Percentiles rank a stretch among this genome's conserved stretches.
phyloP scores from a whole-genome alignment of 2,888 invertebrate genomes.

The Eurytoma californica region DNA sequence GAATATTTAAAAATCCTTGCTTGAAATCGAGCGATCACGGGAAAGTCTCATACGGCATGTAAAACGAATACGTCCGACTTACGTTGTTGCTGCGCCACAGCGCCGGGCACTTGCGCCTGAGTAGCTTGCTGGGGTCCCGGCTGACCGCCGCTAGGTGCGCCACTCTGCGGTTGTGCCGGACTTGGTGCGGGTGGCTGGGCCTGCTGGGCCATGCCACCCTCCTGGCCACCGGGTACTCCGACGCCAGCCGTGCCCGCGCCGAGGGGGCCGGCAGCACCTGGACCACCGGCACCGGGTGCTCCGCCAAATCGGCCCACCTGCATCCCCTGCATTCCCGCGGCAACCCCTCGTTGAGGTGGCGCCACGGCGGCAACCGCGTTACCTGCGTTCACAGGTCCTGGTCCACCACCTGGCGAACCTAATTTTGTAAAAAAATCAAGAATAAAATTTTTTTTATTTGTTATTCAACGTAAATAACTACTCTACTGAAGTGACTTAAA shows the following conservation, averaged over 20 bases:
- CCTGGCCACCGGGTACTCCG: slow-evolving; percentile 78
- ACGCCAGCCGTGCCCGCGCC: slow-evolving; percentile 73
- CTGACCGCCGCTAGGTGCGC: slow-evolving; percentile 81
- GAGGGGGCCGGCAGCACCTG: slow-evolving; percentile 75
- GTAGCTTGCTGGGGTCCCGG: slow-evolving; percentile 78
- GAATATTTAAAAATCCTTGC: not conserved
- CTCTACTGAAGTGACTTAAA: too few species aligned
- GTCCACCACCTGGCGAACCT: slow-evolving; percentile 70
- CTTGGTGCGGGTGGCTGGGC: slow-evolving; percentile 87
- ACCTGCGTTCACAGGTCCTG: slow-evolving; percentile 67
- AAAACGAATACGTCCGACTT: slow-evolving; percentile 29
- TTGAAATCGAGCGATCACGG: too few species aligned
- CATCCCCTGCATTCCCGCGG: slow-evolving; percentile 72
- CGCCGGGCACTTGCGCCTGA: slow-evolving; percentile 76
- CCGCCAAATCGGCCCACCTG: slow-evolving; percentile 72
- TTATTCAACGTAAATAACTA: too few species aligned
- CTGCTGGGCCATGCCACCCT: slow-evolving; percentile 82
- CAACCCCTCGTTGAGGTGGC: slow-evolving; percentile 77
- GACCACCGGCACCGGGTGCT: slow-evolving; percentile 74
- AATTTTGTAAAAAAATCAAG: not conserved
- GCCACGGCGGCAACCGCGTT: slow-evolving; percentile 76
- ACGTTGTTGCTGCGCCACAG: slow-evolving; percentile 71
- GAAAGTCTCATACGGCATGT: not conserved
- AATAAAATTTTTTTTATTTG: not conserved
- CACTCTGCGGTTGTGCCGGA: slow-evolving; percentile 86